Evolutionary conservation across 2,888 invertebrate genomes (phyloP), one percentile per base, ranked within the genome.

Genomic region (Yponomeuta plumbellus): DNA sequence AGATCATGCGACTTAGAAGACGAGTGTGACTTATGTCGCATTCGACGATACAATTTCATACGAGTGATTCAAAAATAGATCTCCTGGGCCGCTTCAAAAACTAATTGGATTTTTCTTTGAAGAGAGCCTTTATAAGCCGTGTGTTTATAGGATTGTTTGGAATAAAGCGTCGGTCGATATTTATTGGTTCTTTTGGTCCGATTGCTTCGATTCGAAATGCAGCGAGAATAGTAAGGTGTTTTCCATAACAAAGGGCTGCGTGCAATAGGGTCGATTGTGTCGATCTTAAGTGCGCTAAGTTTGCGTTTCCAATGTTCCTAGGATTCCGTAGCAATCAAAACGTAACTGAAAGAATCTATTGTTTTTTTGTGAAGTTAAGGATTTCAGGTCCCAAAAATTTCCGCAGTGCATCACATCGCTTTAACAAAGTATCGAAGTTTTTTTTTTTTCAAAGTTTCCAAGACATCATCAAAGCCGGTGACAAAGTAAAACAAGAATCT

Each of bases 211-310:
- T 17, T 59, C 21, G 59, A 59, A 52, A 52, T 52, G 44, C 44
- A 52, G 44, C 44, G 59, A 20, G 44, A 11, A 23, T 52, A 44
- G 64, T 52, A 17, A 56, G 44, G 40, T 56, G 23, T n/a, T n/a
- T 57, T 58, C 4, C n/a, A 26, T 34, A 65, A 65, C 59, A 59
- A 57, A 68, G 66, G 67, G 58, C 65, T 64, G 68, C 67, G 22
- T 61, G 63, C 71, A 72, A 70, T 70, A 71, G 72, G 70, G 68
- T 66, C 68, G 66, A 66, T 67, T 67, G 67, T 52, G 57, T 64
- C 66, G 65, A 68, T 67, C 64, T 61, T 23, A 44, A 61, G 17
- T 44, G 40, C 66, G 59, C 64, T 44, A 44, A 39, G 59, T 58
- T 56, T 20, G 26, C 65, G 57, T 56, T 34, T 58, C 26, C 26